Evolutionary conservation across 2,888 invertebrate genomes (phyloP), one percentile per base, ranked within the genome.

Genomic region (Drosophila austrosaltans): DNA sequence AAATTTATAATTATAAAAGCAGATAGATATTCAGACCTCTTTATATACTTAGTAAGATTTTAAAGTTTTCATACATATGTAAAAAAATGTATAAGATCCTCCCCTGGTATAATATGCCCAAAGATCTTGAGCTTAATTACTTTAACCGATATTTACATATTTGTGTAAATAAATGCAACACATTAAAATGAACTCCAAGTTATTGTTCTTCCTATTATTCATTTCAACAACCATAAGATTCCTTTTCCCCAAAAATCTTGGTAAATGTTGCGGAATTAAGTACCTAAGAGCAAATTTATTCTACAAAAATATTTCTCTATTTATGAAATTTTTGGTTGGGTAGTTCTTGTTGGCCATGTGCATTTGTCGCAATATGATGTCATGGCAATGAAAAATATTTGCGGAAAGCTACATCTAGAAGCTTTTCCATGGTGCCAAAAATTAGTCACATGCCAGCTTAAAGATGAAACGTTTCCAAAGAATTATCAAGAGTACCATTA

Each of bases 381-480:
- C 48, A 48, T 48, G 48, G 22, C 16, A 48, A 48, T 48, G 48
- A 25, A 25, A 48, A 12, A 22, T 4, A 48, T 44, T 16, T 48
- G 25, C 25, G 10, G 22, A 36, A 36, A 10, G 32, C 48, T 16
- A 16, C 16, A 16, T 16, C 16, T 48, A 22, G 22, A 22, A 48
- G 48, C 3, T 10, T 48, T 16, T 16, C 12, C 25, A 16, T 25
- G 10, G 10, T 48, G 25, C 25, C 22, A 48, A 48, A 48, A 48
- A 48, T 48, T 25, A 25, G 48, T 48, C 48, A 48, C 48, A 48
- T 25, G 10, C 25, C 22, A 48, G 48, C 48, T 48, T 10, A 48
- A 48, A 48, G 48, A 48, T 48, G 25, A 48, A 48, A 48, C 22
- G 10, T 25, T 48, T 48, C 22, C 20, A 4, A 48, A 48, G 22